Conservation (phyloP, 2,113 vertebrate species). For the Sceloporus undulatus region DNA sequence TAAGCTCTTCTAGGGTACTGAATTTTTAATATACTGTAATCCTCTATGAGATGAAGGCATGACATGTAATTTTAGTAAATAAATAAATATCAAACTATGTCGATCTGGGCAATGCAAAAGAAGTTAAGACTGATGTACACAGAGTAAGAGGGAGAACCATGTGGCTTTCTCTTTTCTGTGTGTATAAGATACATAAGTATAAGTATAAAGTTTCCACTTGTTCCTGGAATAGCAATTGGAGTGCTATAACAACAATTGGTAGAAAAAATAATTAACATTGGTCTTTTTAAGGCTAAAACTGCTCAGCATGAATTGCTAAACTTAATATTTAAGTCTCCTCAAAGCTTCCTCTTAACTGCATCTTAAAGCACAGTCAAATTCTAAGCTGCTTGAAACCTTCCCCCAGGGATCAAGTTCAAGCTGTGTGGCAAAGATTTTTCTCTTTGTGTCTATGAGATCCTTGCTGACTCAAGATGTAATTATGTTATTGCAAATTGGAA, state of each 20-base stretch:
- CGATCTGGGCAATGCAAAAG: neutral
- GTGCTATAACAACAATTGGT: neutral
- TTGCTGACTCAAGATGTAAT: conserved; percentile 22
- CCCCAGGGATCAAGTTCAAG: neutral
- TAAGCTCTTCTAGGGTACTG: too few relatives aligned
- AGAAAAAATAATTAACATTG: neutral
- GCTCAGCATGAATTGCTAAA: conserved; percentile 59
- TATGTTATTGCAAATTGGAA: neutral
- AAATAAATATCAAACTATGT: too few relatives aligned
- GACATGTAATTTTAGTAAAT: too few relatives aligned
- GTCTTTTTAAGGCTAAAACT: neutral
- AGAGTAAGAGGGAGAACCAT: neutral
- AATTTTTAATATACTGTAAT: too few relatives aligned
- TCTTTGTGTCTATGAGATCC: neutral
- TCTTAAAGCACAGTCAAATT: conserved; percentile 44
- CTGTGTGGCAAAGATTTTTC: neutral
- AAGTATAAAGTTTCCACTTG: neutral
- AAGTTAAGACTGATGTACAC: neutral
- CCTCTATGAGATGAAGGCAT: too few relatives aligned
- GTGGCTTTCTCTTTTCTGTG: neutral
- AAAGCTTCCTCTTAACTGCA: conserved; percentile 41
- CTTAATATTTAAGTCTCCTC: conserved; percentile 56
- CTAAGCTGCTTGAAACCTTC: conserved; percentile 45
- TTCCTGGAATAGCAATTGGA: neutral
- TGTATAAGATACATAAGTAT: neutral